Base-by-base conservation (phyloP, 2,113 vertebrate genomes). In the Cebidichthys violaceus region DNA sequence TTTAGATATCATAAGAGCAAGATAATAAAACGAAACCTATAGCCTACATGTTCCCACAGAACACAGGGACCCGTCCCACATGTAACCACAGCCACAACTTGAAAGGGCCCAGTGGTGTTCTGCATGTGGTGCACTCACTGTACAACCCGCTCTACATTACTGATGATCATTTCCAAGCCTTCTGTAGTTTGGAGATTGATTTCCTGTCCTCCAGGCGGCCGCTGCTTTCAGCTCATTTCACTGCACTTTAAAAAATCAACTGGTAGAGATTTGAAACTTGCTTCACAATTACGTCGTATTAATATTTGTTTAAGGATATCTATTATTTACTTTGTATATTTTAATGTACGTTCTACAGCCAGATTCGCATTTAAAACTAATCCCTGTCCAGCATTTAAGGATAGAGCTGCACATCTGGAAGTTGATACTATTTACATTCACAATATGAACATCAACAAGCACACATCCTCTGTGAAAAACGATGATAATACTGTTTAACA, bases 161-260 rank as follows among this genome's bases (percentile, higher is more conserved):
- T 35, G 62, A 64, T 70, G 27, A 66, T 37, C 10, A 20, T 55
- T 76, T 24, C 10, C 14, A 55, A 45, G 24, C 39, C 39, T 15
- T 37, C 55, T 59, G 9, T 62, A 18, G 71, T 73, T 75, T 72
- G 60, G 29, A 37, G 41, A 80, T 82, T 73, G 60, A 85, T 81
- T 88, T 78, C 65, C 66, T 62, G 43, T 77, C 59, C 57, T 70
- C 18, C 54, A 71, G 75, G 50, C 41, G 9, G 70, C 29, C 39
- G 22, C 41, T 50, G 29, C 37, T 70, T 54, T 71, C 80, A 82
- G 11, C 39, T 80, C 52, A 80, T 74, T 72, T 83, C 72, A 80
- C 72, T 33, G 47, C 88, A 82, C 41, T 45, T 69, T 77, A 59
- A 62, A 74, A 39, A 77, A 77, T 84, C 27, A 62, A 80, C 29